These are phyloP conservation scores for Adelosebastes latens DNA, from an alignment of 2,797 vertebrate species.

Conservation along the genomic window DNA sequence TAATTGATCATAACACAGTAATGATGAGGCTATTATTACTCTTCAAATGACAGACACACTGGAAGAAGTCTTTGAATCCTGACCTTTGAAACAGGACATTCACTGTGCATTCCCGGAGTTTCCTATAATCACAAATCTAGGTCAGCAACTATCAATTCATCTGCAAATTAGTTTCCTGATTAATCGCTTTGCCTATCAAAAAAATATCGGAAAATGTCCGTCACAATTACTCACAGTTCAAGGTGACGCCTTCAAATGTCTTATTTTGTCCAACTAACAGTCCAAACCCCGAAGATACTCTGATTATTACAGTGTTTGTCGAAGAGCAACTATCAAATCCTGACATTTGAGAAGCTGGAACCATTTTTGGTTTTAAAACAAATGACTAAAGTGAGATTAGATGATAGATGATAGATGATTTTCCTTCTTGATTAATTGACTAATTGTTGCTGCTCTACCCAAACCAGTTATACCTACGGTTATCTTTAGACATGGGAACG, in stretches of 20 bases:
- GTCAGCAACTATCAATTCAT: background rate
- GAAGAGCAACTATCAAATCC: background rate
- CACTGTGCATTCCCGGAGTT: background rate
- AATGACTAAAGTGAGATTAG: background rate
- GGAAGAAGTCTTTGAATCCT: background rate
- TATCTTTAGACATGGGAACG: background rate
- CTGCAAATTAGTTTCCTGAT: background rate
- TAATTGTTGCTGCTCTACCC: background rate
- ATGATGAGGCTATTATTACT: background rate
- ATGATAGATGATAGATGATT: no score
- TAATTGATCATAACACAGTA: background rate
- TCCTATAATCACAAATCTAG: constrained; percentile 2
- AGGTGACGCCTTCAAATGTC: background rate
- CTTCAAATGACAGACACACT: background rate
- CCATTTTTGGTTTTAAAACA: background rate
- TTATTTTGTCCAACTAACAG: background rate
- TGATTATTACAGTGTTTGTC: background rate
- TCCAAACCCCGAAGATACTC: background rate
- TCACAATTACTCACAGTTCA: background rate
- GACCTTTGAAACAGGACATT: background rate
- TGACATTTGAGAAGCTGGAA: background rate
- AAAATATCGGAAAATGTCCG: background rate
- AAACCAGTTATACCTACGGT: background rate
- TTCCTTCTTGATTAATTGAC: background rate
- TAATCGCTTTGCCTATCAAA: background rate